A percentile compares a stretch with the other conserved stretches of the same genome.
phyloP scores from a whole-genome alignment of 2,113 vertebrate species.

The Neodon shergylaensis region DNA sequence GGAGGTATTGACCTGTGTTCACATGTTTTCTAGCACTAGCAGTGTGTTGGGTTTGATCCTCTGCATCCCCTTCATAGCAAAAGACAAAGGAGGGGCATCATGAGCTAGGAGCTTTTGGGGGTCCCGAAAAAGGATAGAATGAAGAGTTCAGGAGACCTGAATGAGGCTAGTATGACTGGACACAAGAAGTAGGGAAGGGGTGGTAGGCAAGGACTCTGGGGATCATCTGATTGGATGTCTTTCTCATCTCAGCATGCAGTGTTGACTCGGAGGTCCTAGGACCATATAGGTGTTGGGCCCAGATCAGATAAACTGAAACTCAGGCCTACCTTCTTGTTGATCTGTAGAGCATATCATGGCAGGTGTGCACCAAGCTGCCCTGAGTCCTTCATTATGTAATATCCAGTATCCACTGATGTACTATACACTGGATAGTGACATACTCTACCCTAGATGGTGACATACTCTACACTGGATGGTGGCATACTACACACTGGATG shows the following conservation, averaged over 20 bases:
- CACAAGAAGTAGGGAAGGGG: accelerated
- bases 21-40: neutral
- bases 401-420: neutral
- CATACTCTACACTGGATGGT: too few species aligned
- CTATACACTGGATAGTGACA: too few species aligned
- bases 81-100: neutral
- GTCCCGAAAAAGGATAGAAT: neutral
- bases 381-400: neutral
- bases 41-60: neutral
- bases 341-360: too few species aligned
- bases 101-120: neutral
- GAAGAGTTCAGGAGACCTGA: neutral
- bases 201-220: neutral
- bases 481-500: too few species aligned
- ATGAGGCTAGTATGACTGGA: neutral
- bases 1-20: too few species aligned
- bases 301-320: too few species aligned
- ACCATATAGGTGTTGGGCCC: too few species aligned
- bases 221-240: neutral
- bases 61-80: neutral
- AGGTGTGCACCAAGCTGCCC: too few species aligned
- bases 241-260: neutral
- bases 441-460: too few species aligned
- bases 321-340: too few species aligned
- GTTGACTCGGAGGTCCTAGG: neutral